These are phyloP conservation scores for Ramphastos sulfuratus DNA, from an alignment of 2,113 vertebrate genomes.

Conservation along the genomic window DNA sequence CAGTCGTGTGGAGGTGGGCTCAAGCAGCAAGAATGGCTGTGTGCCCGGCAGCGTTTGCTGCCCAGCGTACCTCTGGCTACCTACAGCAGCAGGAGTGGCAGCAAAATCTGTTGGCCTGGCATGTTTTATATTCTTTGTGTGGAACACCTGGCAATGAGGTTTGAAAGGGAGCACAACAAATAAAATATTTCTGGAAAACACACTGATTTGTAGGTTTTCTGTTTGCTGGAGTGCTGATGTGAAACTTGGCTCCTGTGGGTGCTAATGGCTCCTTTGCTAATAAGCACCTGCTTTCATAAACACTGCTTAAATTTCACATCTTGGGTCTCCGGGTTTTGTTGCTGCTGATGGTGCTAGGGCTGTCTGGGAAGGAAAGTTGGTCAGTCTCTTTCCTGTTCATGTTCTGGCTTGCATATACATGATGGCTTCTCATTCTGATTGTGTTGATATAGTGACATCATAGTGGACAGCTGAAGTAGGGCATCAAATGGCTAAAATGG, in stretches of 20 bases:
- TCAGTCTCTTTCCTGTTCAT: accelerated
- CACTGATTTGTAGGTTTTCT: neutral
- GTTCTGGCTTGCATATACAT: accelerated
- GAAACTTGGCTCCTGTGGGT: neutral
- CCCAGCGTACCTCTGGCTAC: accelerated
- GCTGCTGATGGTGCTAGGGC: neutral
- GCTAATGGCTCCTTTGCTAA: neutral
- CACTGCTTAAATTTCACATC: accelerated
- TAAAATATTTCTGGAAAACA: accelerated
- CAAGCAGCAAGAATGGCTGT: neutral
- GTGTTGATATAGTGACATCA: accelerated
- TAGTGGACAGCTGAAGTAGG: neutral
- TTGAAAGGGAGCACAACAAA: neutral
- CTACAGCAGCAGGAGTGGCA: accelerated
- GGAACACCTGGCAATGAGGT: neutral
- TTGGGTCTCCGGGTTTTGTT: accelerated
- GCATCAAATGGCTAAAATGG: neutral
- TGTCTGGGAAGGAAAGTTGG: neutral
- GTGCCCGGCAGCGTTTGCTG: accelerated
- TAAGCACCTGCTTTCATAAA: neutral
- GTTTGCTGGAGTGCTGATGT: neutral
- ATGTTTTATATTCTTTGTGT: neutral
- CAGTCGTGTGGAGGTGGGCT: neutral
- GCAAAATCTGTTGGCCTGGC: accelerated
- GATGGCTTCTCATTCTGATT: neutral